These are phyloP conservation scores for Eulithis prunata DNA, from an alignment of 2,888 invertebrate genomes.

Conservation along the genomic window DNA sequence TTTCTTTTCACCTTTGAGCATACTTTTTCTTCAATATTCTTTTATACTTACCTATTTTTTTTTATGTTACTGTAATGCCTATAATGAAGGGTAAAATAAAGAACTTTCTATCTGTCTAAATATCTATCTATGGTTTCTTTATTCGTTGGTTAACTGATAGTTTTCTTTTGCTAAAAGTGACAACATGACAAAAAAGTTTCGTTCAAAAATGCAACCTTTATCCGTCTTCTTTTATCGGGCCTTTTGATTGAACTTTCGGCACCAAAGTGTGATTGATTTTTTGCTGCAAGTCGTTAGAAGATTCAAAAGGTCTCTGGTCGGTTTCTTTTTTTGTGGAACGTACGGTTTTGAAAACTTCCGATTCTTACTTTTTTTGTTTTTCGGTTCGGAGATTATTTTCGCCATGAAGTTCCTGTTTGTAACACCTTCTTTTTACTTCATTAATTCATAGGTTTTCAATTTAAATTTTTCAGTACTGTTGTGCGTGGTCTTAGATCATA, in stretches of 20 bases:
- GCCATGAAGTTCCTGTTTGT: background rate
- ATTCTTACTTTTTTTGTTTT: constrained; percentile 8
- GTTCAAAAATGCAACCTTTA: constrained; percentile 14
- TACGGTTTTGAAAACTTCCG: constrained; percentile 15
- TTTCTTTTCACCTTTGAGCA: no score
- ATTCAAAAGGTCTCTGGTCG: constrained; percentile 17
- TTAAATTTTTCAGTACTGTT: no score
- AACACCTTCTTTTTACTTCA: no score
- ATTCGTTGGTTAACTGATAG: no score
- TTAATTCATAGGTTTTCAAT: no score
- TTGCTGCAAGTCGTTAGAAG: constrained; percentile 28
- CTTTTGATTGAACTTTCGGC: constrained; percentile 28
- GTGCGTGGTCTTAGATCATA: no score
- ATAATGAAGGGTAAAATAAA: no score
- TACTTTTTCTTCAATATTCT: no score
- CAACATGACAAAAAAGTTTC: constrained; percentile 17
- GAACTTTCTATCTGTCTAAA: no score
- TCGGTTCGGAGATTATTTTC: background rate
- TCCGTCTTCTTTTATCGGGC: background rate
- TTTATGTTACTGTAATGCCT: no score
- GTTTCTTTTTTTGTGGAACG: constrained; percentile 20
- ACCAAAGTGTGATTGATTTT: constrained; percentile 32
- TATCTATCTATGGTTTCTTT: no score
- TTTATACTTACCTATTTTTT: no score
- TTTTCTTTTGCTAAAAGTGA: constrained; percentile 13